Evolutionary conservation across 2,113 vertebrate species (phyloP).

Genomic region (Melanerpes aurifrons): DNA sequence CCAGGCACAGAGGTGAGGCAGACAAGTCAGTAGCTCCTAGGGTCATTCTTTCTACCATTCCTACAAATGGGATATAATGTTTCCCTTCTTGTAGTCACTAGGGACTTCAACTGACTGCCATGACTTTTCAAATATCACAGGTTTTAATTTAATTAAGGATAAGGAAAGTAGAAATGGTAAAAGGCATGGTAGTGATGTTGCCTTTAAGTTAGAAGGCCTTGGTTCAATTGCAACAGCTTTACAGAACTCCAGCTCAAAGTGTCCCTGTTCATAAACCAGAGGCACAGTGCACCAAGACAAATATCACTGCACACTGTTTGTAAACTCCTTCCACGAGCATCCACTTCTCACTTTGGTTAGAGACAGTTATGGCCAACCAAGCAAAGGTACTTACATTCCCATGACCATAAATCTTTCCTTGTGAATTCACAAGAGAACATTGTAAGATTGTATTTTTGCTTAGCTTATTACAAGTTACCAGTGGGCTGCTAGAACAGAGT

Average conservation of each 20-base stretch:
- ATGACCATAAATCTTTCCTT: not conserved
- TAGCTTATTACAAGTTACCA: not conserved
- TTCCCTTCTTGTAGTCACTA: too few species aligned
- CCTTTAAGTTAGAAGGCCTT: not conserved
- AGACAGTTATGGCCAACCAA: not conserved
- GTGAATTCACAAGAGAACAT: conserved; percentile 13
- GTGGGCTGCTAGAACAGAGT: not conserved
- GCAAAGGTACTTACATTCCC: not conserved
- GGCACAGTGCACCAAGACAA: not conserved
- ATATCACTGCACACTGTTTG: not conserved
- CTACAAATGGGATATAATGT: too few species aligned
- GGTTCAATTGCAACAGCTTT: not conserved
- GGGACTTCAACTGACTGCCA: too few species aligned
- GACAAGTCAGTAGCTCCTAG: too few species aligned
- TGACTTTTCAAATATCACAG: not conserved
- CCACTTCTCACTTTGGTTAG: conserved; percentile 3
- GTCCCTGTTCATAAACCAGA: not conserved
- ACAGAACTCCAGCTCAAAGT: not conserved
- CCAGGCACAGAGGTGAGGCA: too few species aligned
- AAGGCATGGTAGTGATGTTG: not conserved
- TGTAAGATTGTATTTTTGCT: conserved; percentile 16
- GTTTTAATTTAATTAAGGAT: not conserved
- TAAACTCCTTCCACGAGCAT: not conserved
- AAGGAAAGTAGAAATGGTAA: not conserved
- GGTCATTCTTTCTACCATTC: too few species aligned